Percentiles rank a stretch among this genome's conserved stretches.
phyloP scores from a whole-genome alignment of 2,888 invertebrate genomes.

The Smittia sp. region DNA sequence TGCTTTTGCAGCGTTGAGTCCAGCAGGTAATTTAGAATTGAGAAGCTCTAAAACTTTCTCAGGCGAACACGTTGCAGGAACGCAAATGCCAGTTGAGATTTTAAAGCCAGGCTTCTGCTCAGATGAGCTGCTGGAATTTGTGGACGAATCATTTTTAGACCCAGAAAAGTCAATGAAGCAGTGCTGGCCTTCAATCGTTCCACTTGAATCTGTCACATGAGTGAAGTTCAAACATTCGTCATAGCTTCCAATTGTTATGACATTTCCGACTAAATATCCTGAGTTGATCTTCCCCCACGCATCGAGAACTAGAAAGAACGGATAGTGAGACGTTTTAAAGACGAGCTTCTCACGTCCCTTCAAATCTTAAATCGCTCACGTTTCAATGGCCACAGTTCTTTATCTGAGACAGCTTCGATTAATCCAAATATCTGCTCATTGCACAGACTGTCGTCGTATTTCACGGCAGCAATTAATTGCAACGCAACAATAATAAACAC shows the following conservation, averaged over 20 bases:
- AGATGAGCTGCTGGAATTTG: neutral
- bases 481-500: no score
- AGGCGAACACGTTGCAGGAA: slow-evolving; percentile 49
- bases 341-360: neutral
- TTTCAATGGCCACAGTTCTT: no score
- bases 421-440: no score
- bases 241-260: neutral
- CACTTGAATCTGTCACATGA: neutral
- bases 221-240: neutral
- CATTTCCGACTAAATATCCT: neutral
- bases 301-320: slow-evolving; percentile 41
- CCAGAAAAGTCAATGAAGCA: neutral
- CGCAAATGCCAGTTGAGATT: slow-evolving; percentile 47
- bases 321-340: no score
- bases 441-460: no score
- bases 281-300: slow-evolving; percentile 19
- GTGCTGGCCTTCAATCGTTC: slow-evolving; percentile 1
- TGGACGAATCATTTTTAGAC: neutral
- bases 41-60: slow-evolving; percentile 45
- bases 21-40: slow-evolving; percentile 45
- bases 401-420: no score
- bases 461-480: no score
- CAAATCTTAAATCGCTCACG: neutral
- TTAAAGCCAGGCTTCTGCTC: neutral
- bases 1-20: slow-evolving; percentile 43